Percentiles rank a stretch among this genome's conserved stretches.
Conservation (phyloP, 1,140 invertebrate genomes). For the Drosophila azteca region DNA sequence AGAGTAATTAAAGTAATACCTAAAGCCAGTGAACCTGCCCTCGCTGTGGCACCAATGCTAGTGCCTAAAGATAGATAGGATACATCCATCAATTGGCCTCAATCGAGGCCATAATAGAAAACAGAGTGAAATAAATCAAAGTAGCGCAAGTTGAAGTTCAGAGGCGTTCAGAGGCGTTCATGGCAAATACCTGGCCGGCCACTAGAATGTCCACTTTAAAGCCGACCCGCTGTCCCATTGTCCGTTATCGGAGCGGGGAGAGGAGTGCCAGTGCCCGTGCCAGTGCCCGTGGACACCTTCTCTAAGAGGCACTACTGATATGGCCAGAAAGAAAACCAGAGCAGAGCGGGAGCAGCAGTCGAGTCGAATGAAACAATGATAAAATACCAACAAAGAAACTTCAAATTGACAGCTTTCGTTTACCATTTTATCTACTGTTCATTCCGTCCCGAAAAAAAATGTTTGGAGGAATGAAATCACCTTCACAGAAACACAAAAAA, state of each 20-base stretch:
- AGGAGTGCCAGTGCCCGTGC: conserved; percentile 13
- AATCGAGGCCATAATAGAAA: background rate
- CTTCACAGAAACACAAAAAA: conserved; percentile 55
- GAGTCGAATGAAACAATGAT: conserved; percentile 51
- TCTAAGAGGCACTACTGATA: conserved; percentile 22
- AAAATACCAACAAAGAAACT: conserved; percentile 67
- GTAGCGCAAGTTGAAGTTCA: conserved; percentile 70
- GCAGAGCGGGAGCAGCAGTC: conserved; percentile 29
- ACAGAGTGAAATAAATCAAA: conserved; percentile 35
- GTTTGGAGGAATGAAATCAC: conserved; percentile 67
- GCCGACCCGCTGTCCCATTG: conserved; percentile 58
- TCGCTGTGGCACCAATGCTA: background rate
- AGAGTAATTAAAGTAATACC: conserved; percentile 28
- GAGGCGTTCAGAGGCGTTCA: conserved; percentile 68
- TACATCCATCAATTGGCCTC: conserved; percentile 62
- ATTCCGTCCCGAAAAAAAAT: conserved; percentile 14
- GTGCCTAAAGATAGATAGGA: conserved; percentile 49
- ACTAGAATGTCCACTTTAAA: conserved; percentile 77
- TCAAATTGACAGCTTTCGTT: conserved; percentile 80
- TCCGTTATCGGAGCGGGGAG: conserved; percentile 40
- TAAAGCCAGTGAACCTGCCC: conserved; percentile 22
- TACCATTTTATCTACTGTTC: conserved; percentile 69
- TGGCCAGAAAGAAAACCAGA: conserved; percentile 28
- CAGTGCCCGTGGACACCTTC: conserved; percentile 13
- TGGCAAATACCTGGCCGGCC: conserved; percentile 58